A percentile compares a stretch with the other conserved stretches of the same genome.
These are phyloP conservation scores for Leptinotarsa rubiginosa DNA, from an alignment of 2,888 invertebrate genomes.

Conservation along the genomic window DNA sequence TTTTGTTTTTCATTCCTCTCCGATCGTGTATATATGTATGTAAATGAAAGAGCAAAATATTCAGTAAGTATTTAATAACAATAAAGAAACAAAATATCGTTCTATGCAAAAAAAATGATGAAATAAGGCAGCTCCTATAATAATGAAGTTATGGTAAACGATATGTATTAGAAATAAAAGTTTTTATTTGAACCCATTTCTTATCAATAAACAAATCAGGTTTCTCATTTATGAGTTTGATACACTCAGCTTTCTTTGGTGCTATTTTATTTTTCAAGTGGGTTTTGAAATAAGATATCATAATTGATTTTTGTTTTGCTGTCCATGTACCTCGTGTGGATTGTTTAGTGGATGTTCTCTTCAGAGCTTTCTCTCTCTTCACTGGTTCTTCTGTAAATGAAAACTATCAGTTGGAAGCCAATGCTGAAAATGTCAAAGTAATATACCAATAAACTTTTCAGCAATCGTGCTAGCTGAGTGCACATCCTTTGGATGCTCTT, in stretches of 20 bases:
- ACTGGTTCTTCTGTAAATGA: constrained; percentile 9
- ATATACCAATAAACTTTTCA: not conserved
- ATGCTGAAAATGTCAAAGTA: constrained; percentile 6
- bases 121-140: not conserved
- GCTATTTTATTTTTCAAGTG: constrained; percentile 4
- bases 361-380: not conserved
- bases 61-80: constrained; percentile 9
- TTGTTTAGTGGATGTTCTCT: constrained; percentile 1
- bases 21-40: not conserved
- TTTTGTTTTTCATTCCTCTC: not conserved
- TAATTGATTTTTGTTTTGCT: constrained; percentile 12
- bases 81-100: constrained; percentile 4
- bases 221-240: constrained; percentile 8
- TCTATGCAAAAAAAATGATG: not conserved
- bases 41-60: constrained; percentile 1
- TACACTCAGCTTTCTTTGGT: constrained; percentile 12
- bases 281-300: constrained; percentile 6
- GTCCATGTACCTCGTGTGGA: constrained; percentile 1
- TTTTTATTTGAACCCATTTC: constrained; percentile 3
- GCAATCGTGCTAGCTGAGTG: constrained; percentile 7
- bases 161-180: constrained; percentile 2
- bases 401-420: constrained; percentile 8
- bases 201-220: constrained; percentile 2
- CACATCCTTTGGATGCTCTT: constrained; percentile 6
- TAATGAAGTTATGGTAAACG: not conserved